Percentiles rank a stretch among this genome's conserved stretches.
These are phyloP conservation scores for Glaucidium brasilianum DNA, from an alignment of 2,113 vertebrate species.

Conservation along the genomic window DNA sequence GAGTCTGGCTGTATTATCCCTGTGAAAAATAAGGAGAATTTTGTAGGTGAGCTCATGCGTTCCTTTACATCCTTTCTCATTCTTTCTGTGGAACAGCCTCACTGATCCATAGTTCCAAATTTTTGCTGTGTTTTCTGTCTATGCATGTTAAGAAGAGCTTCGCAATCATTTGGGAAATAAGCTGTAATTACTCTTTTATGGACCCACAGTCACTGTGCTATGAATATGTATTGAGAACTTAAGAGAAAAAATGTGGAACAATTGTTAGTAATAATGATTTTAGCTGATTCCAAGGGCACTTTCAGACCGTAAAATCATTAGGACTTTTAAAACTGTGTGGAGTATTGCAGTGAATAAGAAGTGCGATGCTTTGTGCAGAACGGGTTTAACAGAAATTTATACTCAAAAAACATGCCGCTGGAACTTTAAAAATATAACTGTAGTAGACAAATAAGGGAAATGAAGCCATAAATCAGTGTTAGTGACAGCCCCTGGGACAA, in stretches of 20 bases:
- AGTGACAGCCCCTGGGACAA: background rate
- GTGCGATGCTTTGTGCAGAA: background rate
- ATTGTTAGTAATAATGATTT: background rate
- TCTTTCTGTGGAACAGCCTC: background rate
- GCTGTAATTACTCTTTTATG: background rate
- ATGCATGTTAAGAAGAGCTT: background rate
- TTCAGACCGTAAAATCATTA: background rate
- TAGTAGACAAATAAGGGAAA: background rate
- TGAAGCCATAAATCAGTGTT: background rate
- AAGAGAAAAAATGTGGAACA: background rate
- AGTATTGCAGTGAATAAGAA: background rate
- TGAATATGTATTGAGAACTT: background rate
- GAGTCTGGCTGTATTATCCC: background rate
- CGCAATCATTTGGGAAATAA: slow-evolving; percentile 5
- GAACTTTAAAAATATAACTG: background rate
- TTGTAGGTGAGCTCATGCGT: background rate
- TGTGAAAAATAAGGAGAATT: background rate
- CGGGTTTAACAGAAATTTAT: background rate
- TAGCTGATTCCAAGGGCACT: background rate
- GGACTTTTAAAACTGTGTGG: background rate
- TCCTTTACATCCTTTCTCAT: background rate
- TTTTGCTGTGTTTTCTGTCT: background rate
- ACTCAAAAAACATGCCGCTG: background rate
- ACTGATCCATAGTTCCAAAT: background rate
- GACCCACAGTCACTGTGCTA: background rate